Conservation (phyloP, 2,888 invertebrate genomes). For the Imbricaverruca yamaguchii region DNA sequence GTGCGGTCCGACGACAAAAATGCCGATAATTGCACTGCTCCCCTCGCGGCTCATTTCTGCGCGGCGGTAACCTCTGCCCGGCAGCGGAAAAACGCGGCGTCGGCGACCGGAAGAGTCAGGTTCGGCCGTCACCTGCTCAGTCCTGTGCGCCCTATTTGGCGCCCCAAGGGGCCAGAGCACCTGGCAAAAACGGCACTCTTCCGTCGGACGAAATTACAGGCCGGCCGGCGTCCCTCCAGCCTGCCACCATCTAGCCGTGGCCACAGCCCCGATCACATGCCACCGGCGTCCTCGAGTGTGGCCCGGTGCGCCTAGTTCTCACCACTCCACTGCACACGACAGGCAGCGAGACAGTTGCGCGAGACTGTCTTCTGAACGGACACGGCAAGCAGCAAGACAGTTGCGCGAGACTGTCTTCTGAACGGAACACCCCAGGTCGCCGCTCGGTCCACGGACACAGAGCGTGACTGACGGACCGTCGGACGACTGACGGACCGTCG, state of each 20-base stretch:
- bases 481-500: not conserved
- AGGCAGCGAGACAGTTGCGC: too few relatives aligned
- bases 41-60: not conserved
- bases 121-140: constrained; percentile 10
- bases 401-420: too few relatives aligned
- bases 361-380: too few relatives aligned
- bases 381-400: too few relatives aligned
- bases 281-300: not conserved
- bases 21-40: not conserved
- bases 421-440: too few relatives aligned
- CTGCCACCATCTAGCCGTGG: not conserved
- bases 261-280: not conserved
- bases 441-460: too few relatives aligned
- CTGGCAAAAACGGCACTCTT: constrained; percentile 4
- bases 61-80: not conserved
- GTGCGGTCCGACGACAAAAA: not conserved
- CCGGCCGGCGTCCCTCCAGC: not conserved
- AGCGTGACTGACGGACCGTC: too few relatives aligned
- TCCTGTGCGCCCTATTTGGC: not conserved
- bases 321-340: too few relatives aligned
- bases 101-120: not conserved
- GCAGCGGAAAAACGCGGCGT: not conserved
- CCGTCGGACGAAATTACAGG: not conserved
- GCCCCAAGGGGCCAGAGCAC: not conserved
- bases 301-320: not conserved